Percentiles rank a stretch among this genome's conserved stretches.
Evolutionary conservation across 1,140 invertebrate species (phyloP).

Genomic region (Zaprionus ornatus): DNA sequence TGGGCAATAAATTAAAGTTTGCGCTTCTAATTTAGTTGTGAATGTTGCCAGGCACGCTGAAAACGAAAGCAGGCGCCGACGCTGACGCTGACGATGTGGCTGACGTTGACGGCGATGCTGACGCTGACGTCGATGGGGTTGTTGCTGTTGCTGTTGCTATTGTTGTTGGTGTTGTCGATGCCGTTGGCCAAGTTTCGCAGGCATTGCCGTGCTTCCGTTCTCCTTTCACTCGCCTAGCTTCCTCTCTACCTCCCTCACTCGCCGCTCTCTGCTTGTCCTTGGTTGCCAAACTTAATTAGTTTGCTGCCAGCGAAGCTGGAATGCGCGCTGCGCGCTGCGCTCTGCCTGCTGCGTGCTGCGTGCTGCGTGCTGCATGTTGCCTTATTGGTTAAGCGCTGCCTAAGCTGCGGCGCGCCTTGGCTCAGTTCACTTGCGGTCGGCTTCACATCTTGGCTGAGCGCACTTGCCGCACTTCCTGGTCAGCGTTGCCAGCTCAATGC

Average conservation of each 20-base stretch:
- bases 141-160: too few relatives aligned
- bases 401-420: constrained; percentile 36
- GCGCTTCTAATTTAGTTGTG: constrained; percentile 1
- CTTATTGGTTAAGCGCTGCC: constrained; percentile 56
- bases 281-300: constrained; percentile 70
- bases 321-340: constrained; percentile 35
- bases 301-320: constrained; percentile 49
- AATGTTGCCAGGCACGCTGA: background rate
- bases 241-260: background rate
- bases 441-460: background rate
- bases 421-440: constrained; percentile 41
- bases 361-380: constrained; percentile 16
- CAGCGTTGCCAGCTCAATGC: background rate
- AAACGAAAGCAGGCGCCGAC: background rate
- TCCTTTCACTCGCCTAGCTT: background rate
- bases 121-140: background rate
- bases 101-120: background rate
- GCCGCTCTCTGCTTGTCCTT: constrained; percentile 39
- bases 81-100: background rate
- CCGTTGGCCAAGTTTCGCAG: background rate
- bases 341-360: background rate
- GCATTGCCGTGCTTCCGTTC: background rate
- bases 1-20: constrained; percentile 2
- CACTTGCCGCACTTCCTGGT: background rate
- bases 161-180: background rate